phyloP scores from a whole-genome alignment of 53 echinoderm and acorn worm genomes.

The Paracentrotus lividus region DNA sequence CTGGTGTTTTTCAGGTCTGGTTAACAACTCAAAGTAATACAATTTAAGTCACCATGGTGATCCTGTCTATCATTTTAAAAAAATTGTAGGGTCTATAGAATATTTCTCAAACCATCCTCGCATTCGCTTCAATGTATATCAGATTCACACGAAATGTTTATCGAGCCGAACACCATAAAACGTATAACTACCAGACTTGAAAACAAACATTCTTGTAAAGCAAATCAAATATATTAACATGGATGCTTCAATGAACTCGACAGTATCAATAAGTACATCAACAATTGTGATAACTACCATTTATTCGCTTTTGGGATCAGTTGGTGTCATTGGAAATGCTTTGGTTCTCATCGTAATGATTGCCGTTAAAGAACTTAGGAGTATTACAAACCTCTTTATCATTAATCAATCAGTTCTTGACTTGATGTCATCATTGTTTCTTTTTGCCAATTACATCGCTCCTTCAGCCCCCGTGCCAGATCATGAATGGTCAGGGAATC shows the following conservation, averaged over 20 bases:
- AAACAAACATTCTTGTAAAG: too few relatives aligned
- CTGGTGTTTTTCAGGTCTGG: too few relatives aligned
- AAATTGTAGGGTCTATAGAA: too few relatives aligned
- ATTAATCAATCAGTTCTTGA: slow-evolving; percentile 70
- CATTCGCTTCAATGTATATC: too few relatives aligned
- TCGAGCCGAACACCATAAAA: too few relatives aligned
- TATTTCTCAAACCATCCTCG: too few relatives aligned
- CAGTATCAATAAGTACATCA: neutral
- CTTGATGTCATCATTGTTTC: slow-evolving; percentile 49
- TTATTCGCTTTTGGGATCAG: slow-evolving; percentile 39
- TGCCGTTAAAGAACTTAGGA: slow-evolving; percentile 55
- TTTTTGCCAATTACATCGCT: slow-evolving; percentile 63
- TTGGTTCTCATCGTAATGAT: slow-evolving; percentile 61
- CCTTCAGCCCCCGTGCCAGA: neutral
- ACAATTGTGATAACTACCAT: neutral
- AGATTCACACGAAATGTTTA: too few relatives aligned
- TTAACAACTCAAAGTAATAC: too few relatives aligned
- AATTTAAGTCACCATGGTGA: too few relatives aligned
- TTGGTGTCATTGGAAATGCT: slow-evolving; percentile 52
- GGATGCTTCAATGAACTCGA: neutral
- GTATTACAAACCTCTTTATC: slow-evolving; percentile 68
- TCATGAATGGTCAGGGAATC: neutral
- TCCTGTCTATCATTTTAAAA: too few relatives aligned
- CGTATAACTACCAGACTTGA: too few relatives aligned
- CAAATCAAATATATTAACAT: too few relatives aligned